Percentiles rank a stretch among this genome's conserved stretches.
phyloP scores from a whole-genome alignment of 2,888 invertebrate genomes.

The Lutraria lutraria region DNA sequence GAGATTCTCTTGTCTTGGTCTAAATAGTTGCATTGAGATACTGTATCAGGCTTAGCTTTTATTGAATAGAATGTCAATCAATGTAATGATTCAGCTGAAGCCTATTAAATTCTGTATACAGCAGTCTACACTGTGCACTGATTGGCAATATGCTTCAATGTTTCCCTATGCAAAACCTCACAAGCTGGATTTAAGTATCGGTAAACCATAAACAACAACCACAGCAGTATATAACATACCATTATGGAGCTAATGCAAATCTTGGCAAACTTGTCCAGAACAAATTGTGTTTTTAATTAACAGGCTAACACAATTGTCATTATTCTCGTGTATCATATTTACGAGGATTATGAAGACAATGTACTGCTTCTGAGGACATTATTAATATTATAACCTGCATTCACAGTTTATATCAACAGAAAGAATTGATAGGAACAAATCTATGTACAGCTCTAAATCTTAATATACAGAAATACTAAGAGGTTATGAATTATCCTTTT shows the following conservation, averaged over 20 bases:
- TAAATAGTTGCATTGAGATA: background rate
- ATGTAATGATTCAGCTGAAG: background rate
- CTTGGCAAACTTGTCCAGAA: background rate
- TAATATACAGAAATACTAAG: too few relatives aligned
- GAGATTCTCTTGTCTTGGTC: background rate
- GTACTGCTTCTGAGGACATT: too few relatives aligned
- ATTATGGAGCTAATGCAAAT: background rate
- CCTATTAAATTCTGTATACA: background rate
- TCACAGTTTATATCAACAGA: too few relatives aligned
- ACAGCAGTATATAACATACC: background rate
- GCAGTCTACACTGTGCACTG: background rate
- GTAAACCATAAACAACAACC: background rate
- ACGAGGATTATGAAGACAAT: too few relatives aligned
- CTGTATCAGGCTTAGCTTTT: background rate
- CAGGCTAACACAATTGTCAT: background rate
- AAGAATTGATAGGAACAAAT: too few relatives aligned
- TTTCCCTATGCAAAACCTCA: background rate
- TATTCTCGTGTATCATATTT: too few relatives aligned
- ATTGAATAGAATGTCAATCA: constrained; percentile 2
- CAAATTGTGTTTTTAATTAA: background rate
- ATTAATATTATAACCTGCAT: too few relatives aligned
- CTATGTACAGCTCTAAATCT: too few relatives aligned
- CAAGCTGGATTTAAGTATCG: background rate
- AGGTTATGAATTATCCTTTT: too few relatives aligned
- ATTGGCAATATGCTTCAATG: background rate